Conservation (phyloP, 2,797 vertebrate species). For the Aphelocoma californica region DNA sequence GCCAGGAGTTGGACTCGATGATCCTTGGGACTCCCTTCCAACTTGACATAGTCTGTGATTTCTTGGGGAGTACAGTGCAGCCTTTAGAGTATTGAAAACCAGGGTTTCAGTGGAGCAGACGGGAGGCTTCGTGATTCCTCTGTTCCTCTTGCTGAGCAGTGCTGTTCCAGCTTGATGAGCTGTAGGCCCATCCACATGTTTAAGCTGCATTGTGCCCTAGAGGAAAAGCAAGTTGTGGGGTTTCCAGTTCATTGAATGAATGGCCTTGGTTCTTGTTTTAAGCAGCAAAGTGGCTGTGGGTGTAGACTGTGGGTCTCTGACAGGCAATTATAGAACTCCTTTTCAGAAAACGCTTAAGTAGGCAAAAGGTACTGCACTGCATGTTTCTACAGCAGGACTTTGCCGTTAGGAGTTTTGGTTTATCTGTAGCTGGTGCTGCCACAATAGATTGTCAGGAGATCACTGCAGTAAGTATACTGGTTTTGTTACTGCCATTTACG, state of each 20-base stretch:
- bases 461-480: neutral
- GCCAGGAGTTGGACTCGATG: neutral
- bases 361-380: neutral
- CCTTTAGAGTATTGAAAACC: neutral
- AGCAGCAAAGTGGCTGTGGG: neutral
- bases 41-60: neutral
- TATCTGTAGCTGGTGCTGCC: neutral
- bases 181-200: neutral
- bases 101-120: neutral
- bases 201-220: neutral
- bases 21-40: neutral
- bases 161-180: neutral
- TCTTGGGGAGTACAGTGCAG: neutral
- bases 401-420: neutral
- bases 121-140: neutral
- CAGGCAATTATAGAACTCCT: neutral
- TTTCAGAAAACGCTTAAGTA: neutral
- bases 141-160: neutral
- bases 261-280: neutral
- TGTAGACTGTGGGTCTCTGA: neutral
- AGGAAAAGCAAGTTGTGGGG: neutral
- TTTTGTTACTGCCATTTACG: neutral
- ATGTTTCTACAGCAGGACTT: neutral
- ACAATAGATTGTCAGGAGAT: neutral
- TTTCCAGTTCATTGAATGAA: neutral